phyloP scores from a whole-genome alignment of 2,888 invertebrate species.

The Mellilla xanthometata region DNA sequence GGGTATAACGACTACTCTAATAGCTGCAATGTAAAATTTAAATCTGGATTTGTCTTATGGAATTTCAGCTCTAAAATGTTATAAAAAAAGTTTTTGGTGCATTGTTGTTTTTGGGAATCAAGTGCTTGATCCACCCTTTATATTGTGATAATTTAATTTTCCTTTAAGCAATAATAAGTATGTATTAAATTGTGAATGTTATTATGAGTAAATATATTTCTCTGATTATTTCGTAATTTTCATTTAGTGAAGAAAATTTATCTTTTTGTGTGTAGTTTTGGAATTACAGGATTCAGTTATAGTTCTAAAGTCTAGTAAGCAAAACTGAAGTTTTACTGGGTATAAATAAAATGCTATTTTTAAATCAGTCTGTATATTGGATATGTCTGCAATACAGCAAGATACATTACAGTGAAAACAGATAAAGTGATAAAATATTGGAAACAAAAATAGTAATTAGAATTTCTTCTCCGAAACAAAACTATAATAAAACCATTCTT shows the following conservation, averaged over 20 bases:
- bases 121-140: slow-evolving; percentile 18
- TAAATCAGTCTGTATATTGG: slow-evolving; percentile 84
- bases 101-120: slow-evolving; percentile 17
- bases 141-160: slow-evolving; percentile 30
- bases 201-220: slow-evolving; percentile 23
- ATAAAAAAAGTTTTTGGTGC: slow-evolving; percentile 20
- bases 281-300: too few species aligned
- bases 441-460: slow-evolving; percentile 82
- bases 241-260: too few species aligned
- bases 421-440: slow-evolving; percentile 81
- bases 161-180: slow-evolving; percentile 21
- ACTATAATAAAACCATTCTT: slow-evolving; percentile 80
- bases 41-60: too few species aligned
- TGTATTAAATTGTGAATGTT: slow-evolving; percentile 22
- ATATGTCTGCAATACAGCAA: slow-evolving; percentile 84
- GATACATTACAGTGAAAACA: slow-evolving; percentile 82
- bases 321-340: too few species aligned
- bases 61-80: slow-evolving; percentile 9
- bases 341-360: slow-evolving; percentile 47
- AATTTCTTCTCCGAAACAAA: slow-evolving; percentile 81
- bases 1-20: too few species aligned
- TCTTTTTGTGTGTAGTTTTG: too few species aligned
- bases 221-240: neutral
- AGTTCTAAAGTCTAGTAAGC: too few species aligned
- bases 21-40: too few species aligned